Percentiles rank a stretch among this genome's conserved stretches.
Conservation (phyloP, 2,888 invertebrate genomes). For the Lutraria lutraria region DNA sequence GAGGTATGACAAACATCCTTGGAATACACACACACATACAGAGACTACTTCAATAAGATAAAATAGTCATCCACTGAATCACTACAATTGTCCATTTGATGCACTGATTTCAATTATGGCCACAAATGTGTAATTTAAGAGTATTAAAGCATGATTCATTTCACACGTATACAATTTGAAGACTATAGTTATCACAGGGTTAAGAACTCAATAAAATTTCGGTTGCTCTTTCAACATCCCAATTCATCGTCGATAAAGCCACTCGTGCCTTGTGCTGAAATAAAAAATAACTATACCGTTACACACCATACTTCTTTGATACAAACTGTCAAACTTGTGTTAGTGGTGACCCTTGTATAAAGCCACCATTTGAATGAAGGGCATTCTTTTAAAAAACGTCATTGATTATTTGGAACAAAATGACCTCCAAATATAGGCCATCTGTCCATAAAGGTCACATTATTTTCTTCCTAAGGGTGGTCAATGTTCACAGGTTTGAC, state of each 20-base stretch:
- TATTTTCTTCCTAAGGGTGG: too few species aligned
- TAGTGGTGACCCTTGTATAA: too few species aligned
- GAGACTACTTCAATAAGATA: background rate
- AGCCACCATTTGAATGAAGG: too few species aligned
- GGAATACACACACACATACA: background rate
- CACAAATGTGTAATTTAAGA: background rate
- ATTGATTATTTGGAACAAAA: too few species aligned
- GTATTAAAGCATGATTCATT: constrained; percentile 28
- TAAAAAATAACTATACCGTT: background rate
- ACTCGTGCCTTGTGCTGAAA: constrained; percentile 92
- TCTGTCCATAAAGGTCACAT: too few species aligned
- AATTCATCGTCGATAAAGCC: constrained; percentile 96
- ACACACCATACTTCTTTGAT: background rate
- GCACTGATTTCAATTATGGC: background rate
- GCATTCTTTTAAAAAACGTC: too few species aligned
- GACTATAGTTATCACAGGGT: constrained; percentile 60
- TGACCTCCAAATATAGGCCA: too few species aligned
- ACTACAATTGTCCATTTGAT: background rate
- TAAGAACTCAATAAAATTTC: constrained; percentile 94
- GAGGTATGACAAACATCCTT: background rate
- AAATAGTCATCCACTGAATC: background rate
- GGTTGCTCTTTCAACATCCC: constrained; percentile 97
- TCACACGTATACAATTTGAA: constrained; percentile 46
- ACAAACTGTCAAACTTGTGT: too few species aligned
- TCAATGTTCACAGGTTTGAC: too few species aligned